phyloP scores from a whole-genome alignment of 1,140 invertebrate genomes.

The Psix sp. region DNA sequence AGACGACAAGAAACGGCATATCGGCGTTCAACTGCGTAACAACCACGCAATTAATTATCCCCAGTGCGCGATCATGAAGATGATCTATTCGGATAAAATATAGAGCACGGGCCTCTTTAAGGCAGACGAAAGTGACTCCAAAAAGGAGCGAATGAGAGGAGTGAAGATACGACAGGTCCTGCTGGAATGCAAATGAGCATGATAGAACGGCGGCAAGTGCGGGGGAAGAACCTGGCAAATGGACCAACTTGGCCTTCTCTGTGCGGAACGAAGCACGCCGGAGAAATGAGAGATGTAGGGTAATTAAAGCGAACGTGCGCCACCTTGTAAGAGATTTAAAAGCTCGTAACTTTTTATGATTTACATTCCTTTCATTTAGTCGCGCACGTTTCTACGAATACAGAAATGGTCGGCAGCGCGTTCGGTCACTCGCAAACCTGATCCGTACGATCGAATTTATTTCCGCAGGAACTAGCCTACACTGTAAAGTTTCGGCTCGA shows the following conservation, averaged over 20 bases:
- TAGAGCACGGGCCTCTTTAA: conserved; percentile 58
- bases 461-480: conserved; percentile 26
- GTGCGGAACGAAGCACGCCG: conserved; percentile 46
- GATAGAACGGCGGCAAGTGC: conserved; percentile 44
- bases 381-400: conserved; percentile 73
- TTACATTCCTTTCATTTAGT: conserved; percentile 78
- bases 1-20: conserved; percentile 51
- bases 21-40: conserved; percentile 62
- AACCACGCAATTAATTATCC: conserved; percentile 74
- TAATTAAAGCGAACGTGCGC: conserved; percentile 78
- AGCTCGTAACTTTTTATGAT: conserved; percentile 78
- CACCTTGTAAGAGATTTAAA: conserved; percentile 78
- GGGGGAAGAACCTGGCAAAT: conserved; percentile 29
- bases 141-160: conserved; percentile 58
- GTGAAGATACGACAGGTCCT: conserved; percentile 66
- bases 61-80: conserved; percentile 69
- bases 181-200: conserved; percentile 74
- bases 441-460: conserved; percentile 61
- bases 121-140: conserved; percentile 37
- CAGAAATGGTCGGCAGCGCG: conserved; percentile 51
- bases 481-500: conserved; percentile 61
- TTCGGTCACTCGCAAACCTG: conserved; percentile 48
- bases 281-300: conserved; percentile 76
- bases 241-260: conserved; percentile 31
- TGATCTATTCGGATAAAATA: conserved; percentile 72